Conservation (phyloP, 2,797 vertebrate species). For the Macropodus opercularis region DNA sequence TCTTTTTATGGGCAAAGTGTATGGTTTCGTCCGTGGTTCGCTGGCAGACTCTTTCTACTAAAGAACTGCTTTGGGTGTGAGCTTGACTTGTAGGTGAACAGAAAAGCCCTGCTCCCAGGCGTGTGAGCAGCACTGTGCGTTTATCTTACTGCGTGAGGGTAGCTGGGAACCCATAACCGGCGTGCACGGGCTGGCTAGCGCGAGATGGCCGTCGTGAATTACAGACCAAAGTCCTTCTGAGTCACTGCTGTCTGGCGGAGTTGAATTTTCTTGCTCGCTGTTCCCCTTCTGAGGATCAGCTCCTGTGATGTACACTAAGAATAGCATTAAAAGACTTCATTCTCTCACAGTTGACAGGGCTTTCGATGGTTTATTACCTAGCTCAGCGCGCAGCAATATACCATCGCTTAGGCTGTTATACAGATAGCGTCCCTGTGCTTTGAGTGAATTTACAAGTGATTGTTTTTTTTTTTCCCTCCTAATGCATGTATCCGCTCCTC, state of each 20-base stretch:
- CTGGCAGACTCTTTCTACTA: slow-evolving; percentile 25
- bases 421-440: slow-evolving; percentile 50
- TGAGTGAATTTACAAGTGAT: slow-evolving; percentile 72
- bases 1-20: slow-evolving; percentile 28
- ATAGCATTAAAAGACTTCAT: slow-evolving; percentile 68
- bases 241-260: slow-evolving; percentile 50
- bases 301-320: slow-evolving; percentile 66
- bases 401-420: slow-evolving; percentile 63
- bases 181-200: slow-evolving; percentile 62
- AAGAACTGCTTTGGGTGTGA: slow-evolving; percentile 63
- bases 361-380: slow-evolving; percentile 69
- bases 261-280: slow-evolving; percentile 65
- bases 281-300: slow-evolving; percentile 54
- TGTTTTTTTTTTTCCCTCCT: slow-evolving; percentile 45
- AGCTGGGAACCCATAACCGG: slow-evolving; percentile 71
- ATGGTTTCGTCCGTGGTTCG: slow-evolving; percentile 60
- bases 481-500: slow-evolving; percentile 55
- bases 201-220: slow-evolving; percentile 75
- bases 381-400: slow-evolving; percentile 58
- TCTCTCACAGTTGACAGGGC: slow-evolving; percentile 52
- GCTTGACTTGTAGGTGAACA: slow-evolving; percentile 72
- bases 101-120: slow-evolving; percentile 59
- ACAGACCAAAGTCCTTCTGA: slow-evolving; percentile 69
- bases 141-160: slow-evolving; percentile 70
- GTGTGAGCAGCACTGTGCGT: slow-evolving; percentile 53